A percentile compares a stretch with the other conserved stretches of the same genome.
Evolutionary conservation across 2,888 invertebrate species (phyloP).

Genomic region (Plagodis pulveraria): DNA sequence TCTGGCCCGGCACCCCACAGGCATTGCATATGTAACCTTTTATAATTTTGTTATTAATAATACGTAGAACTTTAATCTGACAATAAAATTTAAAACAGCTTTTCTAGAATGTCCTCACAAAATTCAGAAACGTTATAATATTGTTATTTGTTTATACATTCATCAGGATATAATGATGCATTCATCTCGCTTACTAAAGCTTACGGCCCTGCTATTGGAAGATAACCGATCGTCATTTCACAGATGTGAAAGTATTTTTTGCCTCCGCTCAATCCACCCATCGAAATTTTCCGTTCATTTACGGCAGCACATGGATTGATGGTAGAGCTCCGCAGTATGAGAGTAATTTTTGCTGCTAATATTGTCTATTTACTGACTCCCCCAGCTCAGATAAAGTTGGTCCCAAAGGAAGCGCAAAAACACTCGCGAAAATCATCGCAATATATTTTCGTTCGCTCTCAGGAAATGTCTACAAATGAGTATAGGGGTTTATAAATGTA

Average conservation of each 20-base stretch:
- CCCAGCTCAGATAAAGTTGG: slow-evolving; percentile 38
- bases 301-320: slow-evolving; percentile 10
- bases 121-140: too few relatives aligned
- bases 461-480: slow-evolving; percentile 47
- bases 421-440: slow-evolving; percentile 40
- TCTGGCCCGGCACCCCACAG: too few relatives aligned
- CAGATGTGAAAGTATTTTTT: slow-evolving; percentile 1
- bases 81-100: too few relatives aligned
- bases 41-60: too few relatives aligned
- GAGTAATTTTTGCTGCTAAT: slow-evolving; percentile 45
- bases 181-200: too few relatives aligned
- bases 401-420: slow-evolving; percentile 38
- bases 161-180: too few relatives aligned
- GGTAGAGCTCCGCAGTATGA: slow-evolving; percentile 13
- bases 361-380: slow-evolving; percentile 49
- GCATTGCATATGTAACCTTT: too few relatives aligned
- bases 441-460: slow-evolving; percentile 51
- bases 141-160: too few relatives aligned
- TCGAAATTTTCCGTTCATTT: background rate
- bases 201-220: background rate
- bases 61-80: too few relatives aligned
- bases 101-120: too few relatives aligned
- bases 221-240: background rate
- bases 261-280: background rate
- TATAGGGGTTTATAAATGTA: slow-evolving; percentile 60